phyloP scores from a whole-genome alignment of 64 coral and sea anemone species.

The Montipora sp. region DNA sequence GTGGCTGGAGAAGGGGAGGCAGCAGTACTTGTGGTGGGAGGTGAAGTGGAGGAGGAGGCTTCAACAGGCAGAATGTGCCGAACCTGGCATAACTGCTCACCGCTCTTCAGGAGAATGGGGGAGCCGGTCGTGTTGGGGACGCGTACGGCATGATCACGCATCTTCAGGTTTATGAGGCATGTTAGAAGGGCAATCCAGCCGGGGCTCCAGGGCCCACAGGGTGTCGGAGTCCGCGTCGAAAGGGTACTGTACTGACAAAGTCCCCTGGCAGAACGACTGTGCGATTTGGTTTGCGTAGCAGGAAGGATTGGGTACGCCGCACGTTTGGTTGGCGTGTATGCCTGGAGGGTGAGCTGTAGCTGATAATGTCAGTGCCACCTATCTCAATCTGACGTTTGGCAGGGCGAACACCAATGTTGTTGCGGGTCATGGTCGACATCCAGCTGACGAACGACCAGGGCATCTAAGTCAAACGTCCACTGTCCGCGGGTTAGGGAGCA shows the following conservation, averaged over 20 bases:
- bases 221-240: background rate
- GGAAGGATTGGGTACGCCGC: background rate
- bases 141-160: conserved; percentile 23
- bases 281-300: background rate
- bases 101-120: conserved; percentile 21
- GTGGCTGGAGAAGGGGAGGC: background rate
- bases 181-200: conserved; percentile 7
- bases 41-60: background rate
- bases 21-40: conserved; percentile 16
- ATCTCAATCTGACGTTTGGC: conserved; percentile 31
- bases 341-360: too few species aligned
- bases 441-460: conserved; percentile 33
- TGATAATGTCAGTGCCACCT: conserved; percentile 16
- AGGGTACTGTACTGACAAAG: background rate
- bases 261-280: conserved; percentile 27
- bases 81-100: conserved; percentile 24
- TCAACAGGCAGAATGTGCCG: background rate
- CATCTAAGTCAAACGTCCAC: conserved; percentile 30
- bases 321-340: background rate
- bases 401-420: conserved; percentile 37
- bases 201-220: background rate
- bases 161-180: background rate
- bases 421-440: conserved; percentile 26
- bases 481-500: conserved; percentile 25
- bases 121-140: conserved; percentile 11